Evolutionary conservation across 2,888 invertebrate genomes (phyloP).

Genomic region (Himalopsyche japonica): DNA sequence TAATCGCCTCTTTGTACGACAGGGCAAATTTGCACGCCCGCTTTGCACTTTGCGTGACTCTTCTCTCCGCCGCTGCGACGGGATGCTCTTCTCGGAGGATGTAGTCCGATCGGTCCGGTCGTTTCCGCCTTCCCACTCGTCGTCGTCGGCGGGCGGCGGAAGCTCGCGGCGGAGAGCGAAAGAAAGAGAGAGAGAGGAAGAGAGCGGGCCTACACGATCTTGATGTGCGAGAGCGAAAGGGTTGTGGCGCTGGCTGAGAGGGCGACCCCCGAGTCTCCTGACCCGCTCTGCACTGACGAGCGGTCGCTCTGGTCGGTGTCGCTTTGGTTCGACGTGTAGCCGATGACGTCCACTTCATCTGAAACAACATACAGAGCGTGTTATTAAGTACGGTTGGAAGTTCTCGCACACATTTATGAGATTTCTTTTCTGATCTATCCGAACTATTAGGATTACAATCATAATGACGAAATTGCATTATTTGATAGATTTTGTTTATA

Average conservation of each 20-base stretch:
- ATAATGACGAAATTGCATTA: too few species aligned
- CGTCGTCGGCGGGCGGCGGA: not conserved
- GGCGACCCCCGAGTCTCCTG: conserved; percentile 70
- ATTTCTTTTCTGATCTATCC: too few species aligned
- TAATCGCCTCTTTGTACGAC: conserved; percentile 32
- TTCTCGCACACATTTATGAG: not conserved
- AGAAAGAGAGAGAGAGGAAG: not conserved
- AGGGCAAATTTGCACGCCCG: conserved; percentile 40
- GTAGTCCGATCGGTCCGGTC: not conserved
- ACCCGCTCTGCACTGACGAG: conserved; percentile 72
- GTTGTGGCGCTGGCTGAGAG: conserved; percentile 70
- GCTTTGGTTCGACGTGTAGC: conserved; percentile 83
- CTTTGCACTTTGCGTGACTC: conserved; percentile 28
- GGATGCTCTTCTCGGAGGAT: too few species aligned
- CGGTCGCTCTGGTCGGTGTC: conserved; percentile 74
- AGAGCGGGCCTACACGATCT: conserved; percentile 49
- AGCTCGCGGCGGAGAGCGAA: not conserved
- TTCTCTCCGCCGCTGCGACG: not conserved
- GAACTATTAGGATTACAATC: too few species aligned
- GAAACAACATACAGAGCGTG: conserved; percentile 47
- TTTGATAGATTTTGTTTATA: too few species aligned
- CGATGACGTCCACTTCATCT: conserved; percentile 87
- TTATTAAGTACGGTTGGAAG: not conserved
- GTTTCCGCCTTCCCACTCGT: not conserved
- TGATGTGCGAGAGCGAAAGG: conserved; percentile 66